phyloP scores from a whole-genome alignment of 2,797 vertebrate species.

The Pygocentrus nattereri region DNA sequence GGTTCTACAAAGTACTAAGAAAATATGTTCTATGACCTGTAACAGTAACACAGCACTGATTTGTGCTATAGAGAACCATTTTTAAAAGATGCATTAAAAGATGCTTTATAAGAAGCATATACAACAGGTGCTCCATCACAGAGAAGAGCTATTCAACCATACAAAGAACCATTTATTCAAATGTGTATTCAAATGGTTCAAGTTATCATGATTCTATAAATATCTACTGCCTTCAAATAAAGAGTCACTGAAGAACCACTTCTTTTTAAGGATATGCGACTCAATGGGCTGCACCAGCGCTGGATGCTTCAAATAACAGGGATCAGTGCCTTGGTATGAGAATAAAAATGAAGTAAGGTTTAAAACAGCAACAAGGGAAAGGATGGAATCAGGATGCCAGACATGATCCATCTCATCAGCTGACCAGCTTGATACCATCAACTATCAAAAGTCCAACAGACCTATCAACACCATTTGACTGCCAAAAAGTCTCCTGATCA shows the following conservation, averaged over 20 bases:
- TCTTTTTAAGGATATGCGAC: not conserved
- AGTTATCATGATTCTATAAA: too few relatives aligned
- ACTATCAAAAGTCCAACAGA: conserved; percentile 2
- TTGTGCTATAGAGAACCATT: too few relatives aligned
- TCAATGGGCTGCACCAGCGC: not conserved
- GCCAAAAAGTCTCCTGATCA: conserved; percentile 18
- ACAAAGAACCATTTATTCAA: too few relatives aligned
- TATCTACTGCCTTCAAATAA: too few relatives aligned
- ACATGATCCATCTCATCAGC: not conserved
- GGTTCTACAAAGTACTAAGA: too few relatives aligned
- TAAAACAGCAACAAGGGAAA: conserved; percentile 22
- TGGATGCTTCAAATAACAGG: conserved; percentile 14
- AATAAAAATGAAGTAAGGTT: conserved; percentile 30
- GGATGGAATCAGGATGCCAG: conserved; percentile 8
- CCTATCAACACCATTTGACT: conserved; percentile 20
- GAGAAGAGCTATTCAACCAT: too few relatives aligned
- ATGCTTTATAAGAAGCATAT: too few relatives aligned
- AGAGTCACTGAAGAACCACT: not conserved
- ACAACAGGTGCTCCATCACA: too few relatives aligned
- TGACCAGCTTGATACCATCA: conserved; percentile 14
- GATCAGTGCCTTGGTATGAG: conserved; percentile 7
- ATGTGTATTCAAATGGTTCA: too few relatives aligned
- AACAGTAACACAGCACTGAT: too few relatives aligned
- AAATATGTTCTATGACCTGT: too few relatives aligned
- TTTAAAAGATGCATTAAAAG: too few relatives aligned